phyloP scores from a whole-genome alignment of 2,113 vertebrate species.

The Solea senegalensis region DNA sequence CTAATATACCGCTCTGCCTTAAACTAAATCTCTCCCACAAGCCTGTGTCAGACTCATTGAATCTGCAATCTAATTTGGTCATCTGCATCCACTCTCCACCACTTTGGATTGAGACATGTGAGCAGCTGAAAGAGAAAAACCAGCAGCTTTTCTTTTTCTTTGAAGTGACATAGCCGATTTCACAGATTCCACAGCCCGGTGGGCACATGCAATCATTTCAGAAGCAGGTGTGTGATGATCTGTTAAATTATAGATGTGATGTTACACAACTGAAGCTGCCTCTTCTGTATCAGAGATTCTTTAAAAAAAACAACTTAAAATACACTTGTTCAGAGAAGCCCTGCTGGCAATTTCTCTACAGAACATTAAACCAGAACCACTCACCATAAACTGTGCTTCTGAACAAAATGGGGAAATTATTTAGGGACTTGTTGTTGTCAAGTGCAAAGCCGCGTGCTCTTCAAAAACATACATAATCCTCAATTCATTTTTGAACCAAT shows the following conservation, averaged over 20 bases:
- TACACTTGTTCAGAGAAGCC: conserved; percentile 11
- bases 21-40: conserved; percentile 2
- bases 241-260: conserved; percentile 65
- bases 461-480: too few species aligned
- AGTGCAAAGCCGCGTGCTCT: not conserved
- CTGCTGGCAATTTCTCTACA: conserved; percentile 2
- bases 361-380: conserved; percentile 10
- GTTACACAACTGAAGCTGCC: conserved; percentile 64
- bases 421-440: not conserved
- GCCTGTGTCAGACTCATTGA: conserved; percentile 3
- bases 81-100: not conserved
- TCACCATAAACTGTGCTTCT: conserved; percentile 13
- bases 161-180: conserved; percentile 25
- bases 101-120: conserved; percentile 6
- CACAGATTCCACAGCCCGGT: conserved; percentile 35
- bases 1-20: not conserved
- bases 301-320: conserved; percentile 26
- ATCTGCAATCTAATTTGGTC: conserved; percentile 15
- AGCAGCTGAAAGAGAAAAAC: conserved; percentile 12
- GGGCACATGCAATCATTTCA: conserved; percentile 18
- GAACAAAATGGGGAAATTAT: conserved; percentile 10
- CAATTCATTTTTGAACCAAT: too few species aligned
- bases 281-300: conserved; percentile 21
- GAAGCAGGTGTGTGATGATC: conserved; percentile 62
- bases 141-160: conserved; percentile 25